A percentile compares a stretch with the other conserved stretches of the same genome.
Conservation (phyloP, 2,797 vertebrate genomes). For the Epinephelus coioides region DNA sequence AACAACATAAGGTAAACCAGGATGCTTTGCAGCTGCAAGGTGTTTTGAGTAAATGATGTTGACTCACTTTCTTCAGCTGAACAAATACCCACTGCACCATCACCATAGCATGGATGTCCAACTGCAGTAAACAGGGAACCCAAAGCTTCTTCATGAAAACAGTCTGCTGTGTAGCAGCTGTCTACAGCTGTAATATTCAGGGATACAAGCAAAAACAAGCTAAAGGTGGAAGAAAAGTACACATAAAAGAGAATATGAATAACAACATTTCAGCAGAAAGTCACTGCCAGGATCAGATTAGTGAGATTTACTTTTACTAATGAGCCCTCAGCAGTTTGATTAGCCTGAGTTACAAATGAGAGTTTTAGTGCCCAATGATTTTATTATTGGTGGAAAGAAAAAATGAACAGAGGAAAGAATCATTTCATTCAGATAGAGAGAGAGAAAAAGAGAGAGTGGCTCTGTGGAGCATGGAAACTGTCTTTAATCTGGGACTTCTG, state of each 20-base stretch:
- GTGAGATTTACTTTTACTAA: neutral
- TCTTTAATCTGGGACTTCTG: conserved; percentile 24
- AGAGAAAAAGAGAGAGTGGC: neutral
- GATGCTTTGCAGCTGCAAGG: no score
- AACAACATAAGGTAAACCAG: no score
- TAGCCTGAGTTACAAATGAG: no score
- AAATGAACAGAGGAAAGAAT: neutral
- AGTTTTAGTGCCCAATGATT: neutral
- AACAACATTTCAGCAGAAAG: neutral
- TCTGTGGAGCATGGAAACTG: neutral
- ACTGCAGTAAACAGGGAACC: neutral
- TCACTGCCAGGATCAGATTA: neutral
- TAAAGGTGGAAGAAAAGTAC: neutral
- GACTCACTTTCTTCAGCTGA: no score
- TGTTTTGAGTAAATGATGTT: no score
- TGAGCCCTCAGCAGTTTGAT: no score
- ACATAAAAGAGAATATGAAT: no score
- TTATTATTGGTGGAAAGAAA: neutral
- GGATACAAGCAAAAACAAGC: neutral
- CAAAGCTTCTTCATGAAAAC: neutral
- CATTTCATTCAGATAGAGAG: neutral
- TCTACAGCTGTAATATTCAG: neutral
- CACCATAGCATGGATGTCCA: no score
- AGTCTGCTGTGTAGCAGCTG: neutral
- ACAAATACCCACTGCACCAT: no score